Conservation (phyloP, 2,797 vertebrate genomes). For the Adelosebastes latens region DNA sequence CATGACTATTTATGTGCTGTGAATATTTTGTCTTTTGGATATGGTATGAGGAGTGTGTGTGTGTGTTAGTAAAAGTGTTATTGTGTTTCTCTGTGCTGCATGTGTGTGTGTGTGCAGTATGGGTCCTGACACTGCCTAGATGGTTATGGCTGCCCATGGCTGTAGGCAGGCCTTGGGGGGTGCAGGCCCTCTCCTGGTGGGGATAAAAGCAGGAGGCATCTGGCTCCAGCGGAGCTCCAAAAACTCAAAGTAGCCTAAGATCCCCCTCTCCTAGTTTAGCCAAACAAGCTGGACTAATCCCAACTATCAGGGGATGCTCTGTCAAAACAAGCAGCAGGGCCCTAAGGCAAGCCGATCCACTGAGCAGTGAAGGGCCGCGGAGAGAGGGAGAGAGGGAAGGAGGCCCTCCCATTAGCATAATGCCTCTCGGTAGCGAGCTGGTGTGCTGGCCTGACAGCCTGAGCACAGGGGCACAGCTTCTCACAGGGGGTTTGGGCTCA, state of each 20-base stretch:
- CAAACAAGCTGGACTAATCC: constrained; percentile 99
- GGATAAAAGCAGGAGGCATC: constrained; percentile 97
- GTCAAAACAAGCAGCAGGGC: constrained; percentile 99
- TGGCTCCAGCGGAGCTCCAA: constrained; percentile 94
- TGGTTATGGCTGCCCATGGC: constrained; percentile 91
- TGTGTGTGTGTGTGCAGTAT: constrained; percentile 33
- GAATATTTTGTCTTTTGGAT: constrained; percentile 74
- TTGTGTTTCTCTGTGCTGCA: constrained; percentile 15
- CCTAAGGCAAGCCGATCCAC: constrained; percentile 97
- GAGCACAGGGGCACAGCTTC: constrained; percentile 89
- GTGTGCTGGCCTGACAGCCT: constrained; percentile 94
- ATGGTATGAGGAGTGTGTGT: constrained; percentile 30
- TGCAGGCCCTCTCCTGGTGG: constrained; percentile 88
- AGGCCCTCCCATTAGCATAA: constrained; percentile 94
- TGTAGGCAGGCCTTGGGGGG: constrained; percentile 86
- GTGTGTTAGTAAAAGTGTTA: constrained; percentile 6
- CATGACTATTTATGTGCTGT: constrained; percentile 67
- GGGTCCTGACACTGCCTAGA: constrained; percentile 85
- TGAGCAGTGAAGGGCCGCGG: constrained; percentile 89
- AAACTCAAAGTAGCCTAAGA: constrained; percentile 91
- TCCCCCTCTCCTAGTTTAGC: constrained; percentile 92
- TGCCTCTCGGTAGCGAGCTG: constrained; percentile 97
- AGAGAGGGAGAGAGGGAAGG: constrained; percentile 75
- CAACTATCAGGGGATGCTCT: constrained; percentile 99
- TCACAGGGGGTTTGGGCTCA: constrained; percentile 86